phyloP scores from a whole-genome alignment of 2,797 vertebrate species.

The Tachyglossus aculeatus region DNA sequence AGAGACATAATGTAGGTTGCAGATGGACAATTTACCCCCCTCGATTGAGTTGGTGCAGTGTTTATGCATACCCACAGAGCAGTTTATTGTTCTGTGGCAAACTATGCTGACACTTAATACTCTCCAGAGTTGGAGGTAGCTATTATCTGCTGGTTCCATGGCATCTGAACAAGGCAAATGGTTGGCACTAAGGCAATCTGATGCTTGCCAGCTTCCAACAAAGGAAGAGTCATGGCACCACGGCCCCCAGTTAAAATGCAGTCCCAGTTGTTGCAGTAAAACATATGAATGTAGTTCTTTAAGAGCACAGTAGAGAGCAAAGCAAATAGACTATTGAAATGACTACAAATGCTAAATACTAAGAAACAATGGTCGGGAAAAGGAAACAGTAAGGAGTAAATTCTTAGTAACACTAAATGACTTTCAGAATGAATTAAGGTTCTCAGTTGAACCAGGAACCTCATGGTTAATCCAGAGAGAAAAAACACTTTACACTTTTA shows the following conservation, averaged over 20 bases:
- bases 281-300: neutral
- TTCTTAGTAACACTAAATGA: too few relatives aligned
- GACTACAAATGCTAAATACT: too few relatives aligned
- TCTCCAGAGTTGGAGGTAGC: neutral
- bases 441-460: too few relatives aligned
- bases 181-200: neutral
- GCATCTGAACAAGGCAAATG: neutral
- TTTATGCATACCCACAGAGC: neutral
- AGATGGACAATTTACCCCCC: neutral
- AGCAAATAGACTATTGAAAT: too few relatives aligned
- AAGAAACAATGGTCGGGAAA: too few relatives aligned
- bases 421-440: too few relatives aligned
- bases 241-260: neutral
- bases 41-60: neutral
- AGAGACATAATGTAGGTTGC: neutral
- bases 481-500: too few relatives aligned
- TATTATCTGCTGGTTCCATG: neutral
- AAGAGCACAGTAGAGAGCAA: neutral
- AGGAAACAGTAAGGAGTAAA: too few relatives aligned
- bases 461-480: too few relatives aligned
- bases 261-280: neutral
- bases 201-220: neutral
- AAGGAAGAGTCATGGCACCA: neutral
- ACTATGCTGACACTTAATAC: neutral
- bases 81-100: neutral